Percentiles rank a stretch among this genome's conserved stretches.
These are phyloP conservation scores for Cydia pomonella DNA, from an alignment of 1,140 invertebrate genomes.

Conservation along the genomic window DNA sequence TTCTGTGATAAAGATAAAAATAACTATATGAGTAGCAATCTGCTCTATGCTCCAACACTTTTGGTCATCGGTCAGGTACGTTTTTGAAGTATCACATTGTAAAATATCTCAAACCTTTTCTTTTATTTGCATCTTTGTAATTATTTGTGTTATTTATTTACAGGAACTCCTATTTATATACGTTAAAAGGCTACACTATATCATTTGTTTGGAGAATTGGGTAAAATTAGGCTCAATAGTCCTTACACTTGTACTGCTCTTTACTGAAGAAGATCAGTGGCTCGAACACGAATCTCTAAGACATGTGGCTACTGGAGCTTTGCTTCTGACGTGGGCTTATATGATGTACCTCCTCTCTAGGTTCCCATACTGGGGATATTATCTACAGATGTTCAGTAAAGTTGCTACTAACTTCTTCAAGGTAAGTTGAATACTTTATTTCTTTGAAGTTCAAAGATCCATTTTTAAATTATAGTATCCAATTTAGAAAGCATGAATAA, in stretches of 20 bases:
- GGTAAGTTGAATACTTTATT: slow-evolving; percentile 36
- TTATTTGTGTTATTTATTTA: slow-evolving; percentile 10
- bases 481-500: too few relatives aligned
- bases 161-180: slow-evolving; percentile 2
- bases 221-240: slow-evolving; percentile 47
- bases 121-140: not conserved
- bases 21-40: slow-evolving; percentile 6
- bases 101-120: not conserved
- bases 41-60: slow-evolving; percentile 8
- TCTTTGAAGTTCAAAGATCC: not conserved
- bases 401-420: slow-evolving; percentile 56
- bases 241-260: slow-evolving; percentile 37
- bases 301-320: slow-evolving; percentile 60
- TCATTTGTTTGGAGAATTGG: slow-evolving; percentile 33
- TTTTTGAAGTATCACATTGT: not conserved
- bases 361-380: slow-evolving; percentile 62
- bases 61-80: not conserved
- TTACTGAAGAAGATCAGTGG: slow-evolving; percentile 33
- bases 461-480: not conserved
- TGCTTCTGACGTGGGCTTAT: slow-evolving; percentile 69
- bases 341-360: slow-evolving; percentile 64
- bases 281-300: slow-evolving; percentile 51
- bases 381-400: slow-evolving; percentile 58
- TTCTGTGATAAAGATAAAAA: slow-evolving; percentile 34
- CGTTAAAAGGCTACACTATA: not conserved